Evolutionary conservation across 2,113 vertebrate species (phyloP).

Genomic region (Petaurus breviceps): DNA sequence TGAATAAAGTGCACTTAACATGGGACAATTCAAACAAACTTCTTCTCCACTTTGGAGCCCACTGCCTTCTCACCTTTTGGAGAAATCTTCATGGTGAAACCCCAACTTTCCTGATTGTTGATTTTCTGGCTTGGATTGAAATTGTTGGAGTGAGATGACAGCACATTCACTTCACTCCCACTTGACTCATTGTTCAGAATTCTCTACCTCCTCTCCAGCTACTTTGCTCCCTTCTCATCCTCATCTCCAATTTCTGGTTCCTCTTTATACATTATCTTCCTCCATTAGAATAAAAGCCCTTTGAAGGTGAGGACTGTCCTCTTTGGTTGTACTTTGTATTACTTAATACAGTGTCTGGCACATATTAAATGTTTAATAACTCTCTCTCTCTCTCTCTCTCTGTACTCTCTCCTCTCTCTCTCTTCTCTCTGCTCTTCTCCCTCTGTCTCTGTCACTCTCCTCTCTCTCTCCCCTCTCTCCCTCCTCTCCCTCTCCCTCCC

Average conservation of each 20-base stretch:
- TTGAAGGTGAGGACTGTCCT: background rate
- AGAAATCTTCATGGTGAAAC: background rate
- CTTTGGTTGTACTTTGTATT: background rate
- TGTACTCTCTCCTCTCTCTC: no score
- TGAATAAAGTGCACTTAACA: background rate
- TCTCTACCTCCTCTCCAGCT: background rate
- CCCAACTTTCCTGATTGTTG: background rate
- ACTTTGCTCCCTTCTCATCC: background rate
- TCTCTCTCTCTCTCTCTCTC: no score
- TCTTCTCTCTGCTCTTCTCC: background rate
- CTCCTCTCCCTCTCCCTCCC: no score
- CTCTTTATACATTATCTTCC: background rate
- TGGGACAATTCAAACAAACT: background rate
- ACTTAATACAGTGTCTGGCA: background rate
- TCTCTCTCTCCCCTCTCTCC: no score
- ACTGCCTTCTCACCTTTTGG: background rate
- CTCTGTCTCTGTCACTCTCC: no score
- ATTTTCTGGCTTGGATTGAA: background rate
- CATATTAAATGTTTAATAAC: background rate
- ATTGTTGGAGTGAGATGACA: background rate
- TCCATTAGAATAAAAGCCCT: background rate
- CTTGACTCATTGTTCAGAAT: background rate
- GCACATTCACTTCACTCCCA: background rate
- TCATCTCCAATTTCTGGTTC: background rate
- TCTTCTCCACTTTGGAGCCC: background rate